phyloP scores from a whole-genome alignment of 1,140 invertebrate genomes.

The Trichoplusia ni region DNA sequence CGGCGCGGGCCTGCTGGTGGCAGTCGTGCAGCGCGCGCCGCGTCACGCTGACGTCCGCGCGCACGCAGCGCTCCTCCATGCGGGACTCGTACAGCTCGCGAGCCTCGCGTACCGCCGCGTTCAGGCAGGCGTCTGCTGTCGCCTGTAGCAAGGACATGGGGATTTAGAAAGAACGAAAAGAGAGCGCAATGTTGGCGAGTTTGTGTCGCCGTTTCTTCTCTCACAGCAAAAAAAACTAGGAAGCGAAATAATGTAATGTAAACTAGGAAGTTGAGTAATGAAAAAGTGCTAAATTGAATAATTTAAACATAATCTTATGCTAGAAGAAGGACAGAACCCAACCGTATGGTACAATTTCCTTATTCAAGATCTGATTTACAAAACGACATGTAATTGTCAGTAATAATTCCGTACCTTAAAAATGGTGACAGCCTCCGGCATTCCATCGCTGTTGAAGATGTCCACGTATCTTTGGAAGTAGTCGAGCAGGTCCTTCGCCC shows the following conservation, averaged over 20 bases:
- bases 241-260: no score
- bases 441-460: constrained; percentile 31
- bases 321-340: no score
- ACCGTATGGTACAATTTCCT: background rate
- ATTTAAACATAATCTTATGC: no score
- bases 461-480: constrained; percentile 33
- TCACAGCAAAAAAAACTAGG: background rate
- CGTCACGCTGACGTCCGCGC: background rate
- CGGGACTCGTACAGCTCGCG: constrained; percentile 6
- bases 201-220: background rate
- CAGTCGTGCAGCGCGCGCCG: background rate
- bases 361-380: background rate
- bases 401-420: constrained; percentile 2
- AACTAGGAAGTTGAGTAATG: no score
- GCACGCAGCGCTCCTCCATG: constrained; percentile 10
- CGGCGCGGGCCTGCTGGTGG: background rate
- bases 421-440: constrained; percentile 30
- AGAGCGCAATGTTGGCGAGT: no score
- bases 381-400: no score
- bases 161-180: background rate
- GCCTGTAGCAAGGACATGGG: background rate
- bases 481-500: constrained; percentile 13
- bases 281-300: no score
- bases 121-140: constrained; percentile 30
- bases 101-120: constrained; percentile 13